phyloP scores from a whole-genome alignment of 2,888 invertebrate genomes.

The Bombylius discolor region DNA sequence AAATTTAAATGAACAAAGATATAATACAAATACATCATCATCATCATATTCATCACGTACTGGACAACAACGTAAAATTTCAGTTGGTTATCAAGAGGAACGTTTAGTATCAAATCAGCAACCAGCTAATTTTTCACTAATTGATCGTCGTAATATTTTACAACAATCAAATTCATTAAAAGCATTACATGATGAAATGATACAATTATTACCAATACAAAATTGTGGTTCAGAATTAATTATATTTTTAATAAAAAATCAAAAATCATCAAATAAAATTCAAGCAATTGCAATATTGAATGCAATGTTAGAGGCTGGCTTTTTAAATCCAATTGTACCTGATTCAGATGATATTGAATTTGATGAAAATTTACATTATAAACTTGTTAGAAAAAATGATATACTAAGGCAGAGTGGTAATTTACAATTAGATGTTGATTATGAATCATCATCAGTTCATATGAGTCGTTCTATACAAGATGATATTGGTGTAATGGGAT shows the following conservation, averaged over 20 bases:
- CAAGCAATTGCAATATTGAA: slow-evolving; percentile 35
- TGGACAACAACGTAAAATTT: slow-evolving; percentile 43
- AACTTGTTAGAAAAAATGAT: slow-evolving; percentile 18
- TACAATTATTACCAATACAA: slow-evolving; percentile 26
- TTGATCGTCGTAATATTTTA: slow-evolving; percentile 35
- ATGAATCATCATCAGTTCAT: slow-evolving; percentile 50
- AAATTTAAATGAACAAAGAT: slow-evolving; percentile 15
- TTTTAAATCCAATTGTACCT: slow-evolving; percentile 32
- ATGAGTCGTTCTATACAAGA: slow-evolving; percentile 36
- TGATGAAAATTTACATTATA: slow-evolving; percentile 32
- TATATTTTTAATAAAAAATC: slow-evolving; percentile 30
- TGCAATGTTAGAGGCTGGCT: slow-evolving; percentile 37
- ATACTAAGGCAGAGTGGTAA: slow-evolving; percentile 27
- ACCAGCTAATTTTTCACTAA: slow-evolving; percentile 24
- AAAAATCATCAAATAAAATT: slow-evolving; percentile 34
- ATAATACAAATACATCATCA: slow-evolving; percentile 16
- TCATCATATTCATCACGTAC: slow-evolving; percentile 14
- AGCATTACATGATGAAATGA: slow-evolving; percentile 34
- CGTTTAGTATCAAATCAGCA: slow-evolving; percentile 29
- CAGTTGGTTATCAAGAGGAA: slow-evolving; percentile 65
- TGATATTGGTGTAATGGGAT: neutral
- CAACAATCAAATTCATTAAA: slow-evolving; percentile 37
- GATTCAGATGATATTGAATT: slow-evolving; percentile 32
- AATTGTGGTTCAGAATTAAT: slow-evolving; percentile 31
- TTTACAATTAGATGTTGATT: slow-evolving; percentile 48